These are phyloP conservation scores for Odocoileus hemionus DNA, from an alignment of 2,113 vertebrate species.

Conservation along the genomic window DNA sequence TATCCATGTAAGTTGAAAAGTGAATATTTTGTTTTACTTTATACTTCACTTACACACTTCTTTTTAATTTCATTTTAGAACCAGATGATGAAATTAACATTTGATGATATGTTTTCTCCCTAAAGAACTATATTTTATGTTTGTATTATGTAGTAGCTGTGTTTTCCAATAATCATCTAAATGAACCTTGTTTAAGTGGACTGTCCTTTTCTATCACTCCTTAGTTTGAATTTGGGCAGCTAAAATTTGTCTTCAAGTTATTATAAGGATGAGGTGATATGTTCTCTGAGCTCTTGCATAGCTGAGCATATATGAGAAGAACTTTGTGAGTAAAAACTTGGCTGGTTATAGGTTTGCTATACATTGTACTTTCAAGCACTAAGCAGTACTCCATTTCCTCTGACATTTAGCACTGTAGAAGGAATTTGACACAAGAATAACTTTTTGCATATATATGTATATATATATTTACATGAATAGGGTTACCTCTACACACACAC, in stretches of 20 bases:
- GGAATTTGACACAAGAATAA: background rate
- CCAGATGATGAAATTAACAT: background rate
- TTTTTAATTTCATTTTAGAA: background rate
- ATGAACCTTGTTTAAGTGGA: background rate
- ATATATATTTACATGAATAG: background rate
- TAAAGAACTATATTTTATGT: background rate
- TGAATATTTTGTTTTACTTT: background rate
- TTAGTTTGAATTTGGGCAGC: background rate
- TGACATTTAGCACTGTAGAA: background rate
- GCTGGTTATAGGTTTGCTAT: background rate
- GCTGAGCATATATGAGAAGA: background rate
- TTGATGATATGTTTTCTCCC: background rate
- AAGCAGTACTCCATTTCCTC: background rate
- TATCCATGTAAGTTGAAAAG: background rate
- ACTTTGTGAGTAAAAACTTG: background rate
- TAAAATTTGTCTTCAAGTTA: background rate
- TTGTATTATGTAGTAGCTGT: background rate
- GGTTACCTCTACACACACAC: background rate
- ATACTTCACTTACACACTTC: background rate
- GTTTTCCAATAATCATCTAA: background rate
- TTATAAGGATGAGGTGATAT: background rate
- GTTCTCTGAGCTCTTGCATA: background rate
- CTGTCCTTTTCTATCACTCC: background rate
- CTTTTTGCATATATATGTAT: background rate
- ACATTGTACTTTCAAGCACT: background rate